These are phyloP conservation scores for Ascidia mentula DNA, from an alignment of 23 tunicate genomes.

Conservation along the genomic window DNA sequence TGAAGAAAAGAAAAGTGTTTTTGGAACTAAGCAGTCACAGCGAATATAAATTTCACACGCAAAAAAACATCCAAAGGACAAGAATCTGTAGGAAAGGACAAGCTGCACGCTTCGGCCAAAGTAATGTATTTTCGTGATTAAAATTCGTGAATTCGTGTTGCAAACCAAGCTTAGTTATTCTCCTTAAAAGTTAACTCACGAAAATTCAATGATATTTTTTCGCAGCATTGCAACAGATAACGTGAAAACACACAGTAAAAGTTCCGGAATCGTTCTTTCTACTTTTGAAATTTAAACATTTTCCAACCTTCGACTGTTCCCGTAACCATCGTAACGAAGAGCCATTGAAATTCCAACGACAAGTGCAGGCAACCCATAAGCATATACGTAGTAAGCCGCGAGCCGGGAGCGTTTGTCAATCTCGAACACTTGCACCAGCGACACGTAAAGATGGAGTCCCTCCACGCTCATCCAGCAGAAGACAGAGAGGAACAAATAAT, in stretches of 20 bases:
- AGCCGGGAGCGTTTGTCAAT: constrained; percentile 51
- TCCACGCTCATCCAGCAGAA: constrained; percentile 77
- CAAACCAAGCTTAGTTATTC: too few relatives aligned
- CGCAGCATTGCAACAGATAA: not conserved
- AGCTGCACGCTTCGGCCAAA: too few relatives aligned
- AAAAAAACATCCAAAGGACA: too few relatives aligned
- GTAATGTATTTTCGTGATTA: too few relatives aligned
- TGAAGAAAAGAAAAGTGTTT: not conserved
- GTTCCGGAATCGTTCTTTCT: not conserved
- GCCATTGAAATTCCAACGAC: constrained; percentile 50
- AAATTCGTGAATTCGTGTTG: too few relatives aligned
- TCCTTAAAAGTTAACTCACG: too few relatives aligned
- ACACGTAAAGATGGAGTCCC: constrained; percentile 63
- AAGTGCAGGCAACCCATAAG: constrained; percentile 27
- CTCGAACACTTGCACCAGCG: constrained; percentile 59
- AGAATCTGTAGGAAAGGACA: too few relatives aligned
- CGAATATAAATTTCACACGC: too few relatives aligned
- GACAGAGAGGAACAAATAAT: constrained; percentile 62
- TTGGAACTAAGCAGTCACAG: not conserved
- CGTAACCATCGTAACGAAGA: constrained; percentile 42
- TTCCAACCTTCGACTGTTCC: constrained; percentile 31
- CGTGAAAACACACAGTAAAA: not conserved
- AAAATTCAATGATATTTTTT: too few relatives aligned
- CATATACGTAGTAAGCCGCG: constrained; percentile 20
- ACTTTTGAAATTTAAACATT: not conserved